Base-by-base conservation (phyloP, 2,888 invertebrate species). In the Amaurobius ferox region DNA sequence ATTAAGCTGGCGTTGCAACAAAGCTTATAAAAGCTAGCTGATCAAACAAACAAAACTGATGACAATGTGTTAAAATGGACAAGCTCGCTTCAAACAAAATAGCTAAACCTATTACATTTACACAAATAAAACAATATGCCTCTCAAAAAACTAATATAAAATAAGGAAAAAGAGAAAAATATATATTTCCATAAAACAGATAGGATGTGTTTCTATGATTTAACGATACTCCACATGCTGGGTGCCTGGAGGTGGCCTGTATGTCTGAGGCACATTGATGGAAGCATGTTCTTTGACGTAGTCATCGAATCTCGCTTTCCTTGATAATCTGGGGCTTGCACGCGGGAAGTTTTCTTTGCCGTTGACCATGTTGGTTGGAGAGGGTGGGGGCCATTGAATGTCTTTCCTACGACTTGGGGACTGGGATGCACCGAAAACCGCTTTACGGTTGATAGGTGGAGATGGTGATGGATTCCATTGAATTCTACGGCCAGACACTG, bases 191-290 rank as follows among this genome's bases (percentile, higher is more conserved):
- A 19, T 26, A 32, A 9, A 9, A 66, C 0, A 32, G 23, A 66
- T n/a, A 26, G 32, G n/a, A 3, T 32, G 13, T n/a, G n/a, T n/a
- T n/a, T 29, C n/a, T 66, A n/a, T 32, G 23, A 66, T 66, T 23
- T 71, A 79, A 55, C 79, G 61, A 35, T 35, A 79, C 19, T 88
- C 86, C 11, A 90, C 88, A 89, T 90, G 89, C 89, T 90, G 87
- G 88, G 89, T 89, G 23, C 88, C 86, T n/a, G 89, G 89, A 6
- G 89, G 89, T 55, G 89, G 86, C 48, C 89, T 79, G 71, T 89
- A 89, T 23, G 89, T 89, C 35, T 88, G 89, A 28, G 89, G 88
- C 2, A 88, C 86, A 23, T 81, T 88, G 40, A 79, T 79, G 23
- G 81, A 85, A 6, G 87, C 87, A 11, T 87, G 87, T 68, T 85